phyloP scores from a whole-genome alignment of 2,113 vertebrate genomes.

The Pungitius pungitius region DNA sequence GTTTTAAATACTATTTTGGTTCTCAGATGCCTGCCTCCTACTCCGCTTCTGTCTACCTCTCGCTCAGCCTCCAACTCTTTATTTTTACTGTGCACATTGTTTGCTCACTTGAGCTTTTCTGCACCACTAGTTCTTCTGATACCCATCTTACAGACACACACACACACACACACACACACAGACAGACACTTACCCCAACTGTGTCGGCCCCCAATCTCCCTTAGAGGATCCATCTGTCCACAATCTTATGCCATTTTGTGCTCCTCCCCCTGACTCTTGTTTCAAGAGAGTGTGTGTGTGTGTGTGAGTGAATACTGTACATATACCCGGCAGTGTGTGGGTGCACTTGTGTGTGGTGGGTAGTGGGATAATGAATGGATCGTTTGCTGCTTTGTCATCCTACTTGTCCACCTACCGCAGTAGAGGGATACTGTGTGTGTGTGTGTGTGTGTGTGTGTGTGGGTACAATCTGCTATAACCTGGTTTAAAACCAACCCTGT shows the following conservation, averaged over 20 bases:
- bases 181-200: slow-evolving; percentile 28
- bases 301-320: slow-evolving; percentile 11
- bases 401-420: slow-evolving; percentile 60
- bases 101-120: slow-evolving; percentile 19
- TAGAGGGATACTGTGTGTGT: slow-evolving; percentile 22
- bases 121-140: slow-evolving; percentile 33
- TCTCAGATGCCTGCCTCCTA: neutral
- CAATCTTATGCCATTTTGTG: slow-evolving; percentile 47
- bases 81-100: slow-evolving; percentile 6
- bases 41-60: neutral
- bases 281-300: slow-evolving; percentile 11
- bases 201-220: slow-evolving; percentile 54
- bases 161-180: slow-evolving; percentile 15
- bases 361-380: slow-evolving; percentile 47
- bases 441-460: slow-evolving; percentile 28
- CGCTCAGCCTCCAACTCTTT: neutral
- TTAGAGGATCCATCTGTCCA: slow-evolving; percentile 70
- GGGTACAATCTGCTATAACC: slow-evolving; percentile 10
- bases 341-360: slow-evolving; percentile 27
- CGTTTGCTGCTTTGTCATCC: slow-evolving; percentile 48
- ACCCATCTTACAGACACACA: slow-evolving; percentile 6
- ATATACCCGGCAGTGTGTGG: slow-evolving; percentile 35
- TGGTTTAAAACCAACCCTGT: slow-evolving; percentile 31
- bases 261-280: slow-evolving; percentile 38
- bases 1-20: slow-evolving; percentile 9